Percentiles rank a stretch among this genome's conserved stretches.
These are phyloP conservation scores for Sarcophilus harrisii DNA, from an alignment of 2,797 vertebrate species.

Conservation along the genomic window DNA sequence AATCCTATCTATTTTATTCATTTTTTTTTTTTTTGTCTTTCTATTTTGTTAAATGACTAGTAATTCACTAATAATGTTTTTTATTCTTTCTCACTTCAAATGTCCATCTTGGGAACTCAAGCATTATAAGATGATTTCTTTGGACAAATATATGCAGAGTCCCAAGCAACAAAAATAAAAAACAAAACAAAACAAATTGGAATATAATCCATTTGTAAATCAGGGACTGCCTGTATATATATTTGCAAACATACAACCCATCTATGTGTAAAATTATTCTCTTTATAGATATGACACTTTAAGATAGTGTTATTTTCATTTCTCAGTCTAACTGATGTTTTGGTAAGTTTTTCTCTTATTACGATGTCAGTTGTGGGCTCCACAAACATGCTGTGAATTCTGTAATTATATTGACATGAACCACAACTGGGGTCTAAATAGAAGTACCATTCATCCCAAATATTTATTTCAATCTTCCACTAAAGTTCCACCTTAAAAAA, in stretches of 20 bases:
- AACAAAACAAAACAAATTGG: neutral
- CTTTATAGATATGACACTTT: neutral
- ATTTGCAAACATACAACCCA: neutral
- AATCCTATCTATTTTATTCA: neutral
- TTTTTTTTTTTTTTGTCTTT: constrained; percentile 14
- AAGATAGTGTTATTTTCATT: neutral
- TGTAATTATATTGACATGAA: constrained; percentile 7
- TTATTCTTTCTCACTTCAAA: neutral
- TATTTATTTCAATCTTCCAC: neutral
- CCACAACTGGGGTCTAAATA: neutral
- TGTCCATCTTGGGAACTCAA: neutral
- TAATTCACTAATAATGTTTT: constrained; percentile 8
- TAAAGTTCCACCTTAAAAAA: neutral
- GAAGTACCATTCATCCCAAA: neutral
- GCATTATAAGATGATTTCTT: neutral
- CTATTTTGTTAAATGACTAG: constrained; percentile 11
- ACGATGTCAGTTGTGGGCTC: neutral
- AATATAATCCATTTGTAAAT: constrained; percentile 18
- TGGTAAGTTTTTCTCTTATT: constrained; percentile 32
- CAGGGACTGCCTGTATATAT: neutral
- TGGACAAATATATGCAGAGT: constrained; percentile 12
- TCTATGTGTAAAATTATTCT: constrained; percentile 16
- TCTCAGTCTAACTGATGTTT: constrained; percentile 22
- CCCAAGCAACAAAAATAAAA: neutral
- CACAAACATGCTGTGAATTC: constrained; percentile 25